phyloP scores from a whole-genome alignment of 2,113 vertebrate genomes.

The Vicugna pacos region DNA sequence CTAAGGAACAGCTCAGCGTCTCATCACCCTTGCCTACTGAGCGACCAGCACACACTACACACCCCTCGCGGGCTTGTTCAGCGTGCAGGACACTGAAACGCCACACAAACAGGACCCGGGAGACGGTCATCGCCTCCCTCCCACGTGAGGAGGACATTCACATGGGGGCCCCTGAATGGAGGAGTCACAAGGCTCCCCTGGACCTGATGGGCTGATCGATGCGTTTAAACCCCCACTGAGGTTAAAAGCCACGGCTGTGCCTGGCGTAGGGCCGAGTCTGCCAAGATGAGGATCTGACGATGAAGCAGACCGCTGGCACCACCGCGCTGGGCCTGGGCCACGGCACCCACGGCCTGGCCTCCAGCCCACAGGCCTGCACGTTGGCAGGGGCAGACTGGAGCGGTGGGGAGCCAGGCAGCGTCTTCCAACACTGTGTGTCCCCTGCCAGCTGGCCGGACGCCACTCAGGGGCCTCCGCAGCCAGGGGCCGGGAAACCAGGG shows the following conservation, averaged over 20 bases:
- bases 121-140: accelerated
- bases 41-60: accelerated
- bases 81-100: accelerated
- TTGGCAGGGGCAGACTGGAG: accelerated
- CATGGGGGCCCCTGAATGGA: accelerated
- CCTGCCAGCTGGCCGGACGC: not conserved
- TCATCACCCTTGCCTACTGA: accelerated
- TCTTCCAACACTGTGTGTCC: not conserved
- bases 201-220: accelerated
- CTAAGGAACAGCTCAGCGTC: not conserved
- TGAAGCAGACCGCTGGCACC: not conserved
- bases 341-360: accelerated
- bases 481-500: not conserved
- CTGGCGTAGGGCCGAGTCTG: not conserved
- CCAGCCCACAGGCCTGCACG: not conserved
- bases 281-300: not conserved
- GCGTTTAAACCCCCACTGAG: not conserved
- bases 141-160: accelerated
- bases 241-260: accelerated
- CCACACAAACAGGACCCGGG: accelerated
- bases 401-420: accelerated
- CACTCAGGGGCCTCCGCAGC: not conserved
- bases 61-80: accelerated
- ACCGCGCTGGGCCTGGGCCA: accelerated
- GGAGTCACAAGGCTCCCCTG: accelerated